Percentiles rank a stretch among this genome's conserved stretches.
Evolutionary conservation across 2,888 invertebrate species (phyloP).

Genomic region (Ochropleura leucogaster): DNA sequence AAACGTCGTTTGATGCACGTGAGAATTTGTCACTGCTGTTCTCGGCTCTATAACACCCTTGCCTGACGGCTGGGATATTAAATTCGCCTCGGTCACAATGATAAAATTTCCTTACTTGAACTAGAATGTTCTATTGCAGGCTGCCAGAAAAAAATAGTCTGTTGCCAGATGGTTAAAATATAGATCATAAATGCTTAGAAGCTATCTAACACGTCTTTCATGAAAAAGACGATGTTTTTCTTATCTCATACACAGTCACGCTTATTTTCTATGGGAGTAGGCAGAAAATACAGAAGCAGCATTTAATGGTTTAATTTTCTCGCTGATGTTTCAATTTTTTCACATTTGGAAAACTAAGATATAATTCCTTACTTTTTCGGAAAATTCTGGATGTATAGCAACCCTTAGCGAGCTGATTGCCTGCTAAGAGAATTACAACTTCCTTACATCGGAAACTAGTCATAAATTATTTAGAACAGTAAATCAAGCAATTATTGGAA

Average conservation of each 20-base stretch:
- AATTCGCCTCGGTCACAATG: too few species aligned
- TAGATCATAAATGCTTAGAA: neutral
- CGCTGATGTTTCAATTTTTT: neutral
- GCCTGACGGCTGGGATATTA: too few species aligned
- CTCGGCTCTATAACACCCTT: too few species aligned
- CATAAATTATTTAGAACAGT: neutral
- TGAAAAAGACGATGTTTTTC: neutral
- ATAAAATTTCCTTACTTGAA: too few species aligned
- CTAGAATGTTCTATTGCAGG: too few species aligned
- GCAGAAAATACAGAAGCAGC: too few species aligned
- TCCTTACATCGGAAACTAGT: neutral
- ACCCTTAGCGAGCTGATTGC: neutral
- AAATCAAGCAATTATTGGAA: conserved; percentile 16
- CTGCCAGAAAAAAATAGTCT: neutral
- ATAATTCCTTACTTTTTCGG: neutral
- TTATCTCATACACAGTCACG: too few species aligned
- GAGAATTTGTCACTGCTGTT: too few species aligned
- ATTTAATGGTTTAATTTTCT: neutral
- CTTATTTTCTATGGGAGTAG: too few species aligned
- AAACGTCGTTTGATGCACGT: too few species aligned
- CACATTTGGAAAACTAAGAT: neutral
- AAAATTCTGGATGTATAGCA: neutral
- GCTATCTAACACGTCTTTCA: neutral
- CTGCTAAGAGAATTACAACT: neutral
- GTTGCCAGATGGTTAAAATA: neutral